A percentile compares a stretch with the other conserved stretches of the same genome.
phyloP scores from a whole-genome alignment of 2,113 vertebrate species.

The Apus apus region DNA sequence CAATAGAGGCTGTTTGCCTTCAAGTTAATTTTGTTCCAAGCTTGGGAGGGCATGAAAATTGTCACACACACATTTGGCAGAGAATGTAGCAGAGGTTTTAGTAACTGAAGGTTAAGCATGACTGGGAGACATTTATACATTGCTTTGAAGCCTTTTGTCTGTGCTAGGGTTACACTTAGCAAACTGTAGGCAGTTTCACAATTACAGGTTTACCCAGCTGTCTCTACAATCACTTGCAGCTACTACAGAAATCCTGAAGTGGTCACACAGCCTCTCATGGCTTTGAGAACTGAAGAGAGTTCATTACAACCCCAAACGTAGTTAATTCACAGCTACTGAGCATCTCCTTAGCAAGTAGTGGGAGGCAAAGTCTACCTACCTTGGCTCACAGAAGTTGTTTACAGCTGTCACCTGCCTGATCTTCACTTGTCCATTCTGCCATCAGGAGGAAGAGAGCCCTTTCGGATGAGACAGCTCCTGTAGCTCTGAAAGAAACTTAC shows the following conservation, averaged over 20 bases:
- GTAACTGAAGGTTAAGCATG: background rate
- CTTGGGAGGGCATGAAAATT: background rate
- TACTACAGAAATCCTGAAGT: background rate
- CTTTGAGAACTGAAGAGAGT: background rate
- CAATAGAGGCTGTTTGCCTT: background rate
- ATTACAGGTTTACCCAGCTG: background rate
- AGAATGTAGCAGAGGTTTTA: background rate
- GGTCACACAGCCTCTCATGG: fast-evolving
- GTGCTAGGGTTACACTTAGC: background rate
- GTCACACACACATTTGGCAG: background rate
- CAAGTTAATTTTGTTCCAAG: background rate
- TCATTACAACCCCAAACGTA: background rate
- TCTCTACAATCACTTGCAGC: background rate
- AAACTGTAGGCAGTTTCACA: background rate
- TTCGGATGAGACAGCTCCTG: background rate
- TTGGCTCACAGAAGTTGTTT: background rate
- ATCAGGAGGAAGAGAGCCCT: background rate
- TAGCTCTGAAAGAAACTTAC: background rate
- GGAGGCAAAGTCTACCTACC: background rate
- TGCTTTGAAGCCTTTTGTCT: background rate
- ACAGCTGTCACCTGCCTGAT: background rate
- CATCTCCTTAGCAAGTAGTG: background rate
- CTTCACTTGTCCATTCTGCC: background rate
- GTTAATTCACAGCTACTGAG: background rate
- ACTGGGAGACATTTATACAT: background rate